phyloP scores from a whole-genome alignment of 2,113 vertebrate species.

The Chaetura pelagica region DNA sequence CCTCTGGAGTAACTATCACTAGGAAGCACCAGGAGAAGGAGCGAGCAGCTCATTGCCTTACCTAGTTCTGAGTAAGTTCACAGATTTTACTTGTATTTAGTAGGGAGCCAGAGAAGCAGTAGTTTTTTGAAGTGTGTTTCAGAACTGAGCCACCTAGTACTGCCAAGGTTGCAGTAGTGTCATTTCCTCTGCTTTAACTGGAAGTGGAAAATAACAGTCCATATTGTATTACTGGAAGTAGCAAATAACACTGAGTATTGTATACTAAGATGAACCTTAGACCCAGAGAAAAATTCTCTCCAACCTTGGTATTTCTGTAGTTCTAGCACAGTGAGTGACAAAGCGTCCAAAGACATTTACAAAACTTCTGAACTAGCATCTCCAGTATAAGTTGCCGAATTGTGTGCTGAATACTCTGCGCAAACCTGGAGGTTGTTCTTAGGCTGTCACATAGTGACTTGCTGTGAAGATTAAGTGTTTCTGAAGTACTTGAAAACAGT shows the following conservation, averaged over 20 bases:
- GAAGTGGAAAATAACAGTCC: neutral
- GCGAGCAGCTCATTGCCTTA: neutral
- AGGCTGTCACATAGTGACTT: neutral
- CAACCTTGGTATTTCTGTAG: neutral
- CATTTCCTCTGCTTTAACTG: neutral
- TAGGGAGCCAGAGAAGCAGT: neutral
- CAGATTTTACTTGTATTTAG: neutral
- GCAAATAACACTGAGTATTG: neutral
- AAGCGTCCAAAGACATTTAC: neutral
- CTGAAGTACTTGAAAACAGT: neutral
- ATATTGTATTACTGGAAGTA: neutral
- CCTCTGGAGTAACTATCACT: neutral
- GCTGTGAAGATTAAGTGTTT: neutral
- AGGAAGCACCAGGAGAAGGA: neutral
- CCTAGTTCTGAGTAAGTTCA: neutral
- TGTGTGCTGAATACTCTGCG: rapidly evolving
- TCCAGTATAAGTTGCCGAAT: neutral
- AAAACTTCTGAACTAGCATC: neutral
- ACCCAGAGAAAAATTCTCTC: neutral
- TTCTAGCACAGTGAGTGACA: neutral
- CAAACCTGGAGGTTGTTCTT: neutral
- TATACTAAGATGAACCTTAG: neutral
- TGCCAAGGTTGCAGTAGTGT: neutral
- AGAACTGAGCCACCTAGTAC: neutral
- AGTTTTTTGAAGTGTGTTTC: neutral